Conservation (phyloP, 2,888 invertebrate genomes). For the Ophion slaviceki region DNA sequence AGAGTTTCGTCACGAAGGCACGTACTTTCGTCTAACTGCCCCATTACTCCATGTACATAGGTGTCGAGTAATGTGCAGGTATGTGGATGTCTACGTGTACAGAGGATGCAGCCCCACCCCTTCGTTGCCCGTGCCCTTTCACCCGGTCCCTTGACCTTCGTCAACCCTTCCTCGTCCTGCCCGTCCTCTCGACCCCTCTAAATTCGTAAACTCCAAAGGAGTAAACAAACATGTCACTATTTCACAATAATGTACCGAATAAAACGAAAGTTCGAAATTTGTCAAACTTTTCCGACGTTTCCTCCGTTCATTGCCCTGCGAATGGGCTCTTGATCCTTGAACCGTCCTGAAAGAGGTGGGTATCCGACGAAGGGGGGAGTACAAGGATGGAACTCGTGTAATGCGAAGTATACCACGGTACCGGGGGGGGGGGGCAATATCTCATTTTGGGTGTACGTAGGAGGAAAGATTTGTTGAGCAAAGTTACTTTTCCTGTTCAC, state of each 20-base stretch:
- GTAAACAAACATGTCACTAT: background rate
- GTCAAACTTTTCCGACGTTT: background rate
- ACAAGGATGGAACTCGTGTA: conserved; percentile 40
- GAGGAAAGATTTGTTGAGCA: conserved; percentile 63
- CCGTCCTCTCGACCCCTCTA: background rate
- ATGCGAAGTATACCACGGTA: conserved; percentile 23
- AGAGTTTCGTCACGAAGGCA: conserved; percentile 59
- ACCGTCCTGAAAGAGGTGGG: background rate
- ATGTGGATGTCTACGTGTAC: background rate
- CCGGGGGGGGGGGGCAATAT: conserved; percentile 18
- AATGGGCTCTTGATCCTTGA: conserved; percentile 23
- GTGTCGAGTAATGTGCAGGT: background rate
- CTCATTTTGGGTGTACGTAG: conserved; percentile 57
- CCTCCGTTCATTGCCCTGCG: conserved; percentile 1
- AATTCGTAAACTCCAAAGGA: background rate
- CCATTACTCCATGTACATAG: conserved; percentile 14
- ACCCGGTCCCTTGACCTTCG: background rate
- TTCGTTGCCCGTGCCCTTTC: background rate
- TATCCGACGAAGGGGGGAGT: conserved; percentile 24
- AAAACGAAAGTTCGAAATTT: background rate
- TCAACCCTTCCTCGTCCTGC: background rate
- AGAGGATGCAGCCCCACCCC: background rate
- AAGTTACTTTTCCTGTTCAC: conserved; percentile 49
- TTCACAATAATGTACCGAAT: conserved; percentile 1
- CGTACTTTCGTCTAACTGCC: conserved; percentile 26